Percentiles rank a stretch among this genome's conserved stretches.
phyloP scores from a whole-genome alignment of 2,888 invertebrate species.

The Acheta domesticus region DNA sequence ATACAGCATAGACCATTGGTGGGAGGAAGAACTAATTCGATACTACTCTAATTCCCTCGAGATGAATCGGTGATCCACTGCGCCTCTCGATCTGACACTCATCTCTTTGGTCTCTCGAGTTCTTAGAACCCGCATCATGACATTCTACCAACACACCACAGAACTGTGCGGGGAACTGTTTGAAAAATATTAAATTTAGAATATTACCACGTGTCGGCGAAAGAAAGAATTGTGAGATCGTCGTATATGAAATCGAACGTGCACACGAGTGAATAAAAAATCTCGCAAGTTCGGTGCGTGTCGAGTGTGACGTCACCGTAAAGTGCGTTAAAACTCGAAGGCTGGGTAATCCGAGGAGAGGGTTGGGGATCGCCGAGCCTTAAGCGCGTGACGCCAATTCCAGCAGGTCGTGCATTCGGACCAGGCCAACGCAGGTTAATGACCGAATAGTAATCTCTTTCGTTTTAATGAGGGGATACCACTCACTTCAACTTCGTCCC shows the following conservation, averaged over 20 bases:
- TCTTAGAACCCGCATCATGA: no score
- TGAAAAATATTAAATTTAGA: conserved; percentile 7
- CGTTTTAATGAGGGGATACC: no score
- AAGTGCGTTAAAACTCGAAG: no score
- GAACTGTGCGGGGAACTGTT: not conserved
- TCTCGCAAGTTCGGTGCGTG: not conserved
- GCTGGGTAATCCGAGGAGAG: no score
- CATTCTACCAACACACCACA: not conserved
- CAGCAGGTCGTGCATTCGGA: no score
- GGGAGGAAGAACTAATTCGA: not conserved
- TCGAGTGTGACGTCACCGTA: no score
- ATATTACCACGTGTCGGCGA: not conserved
- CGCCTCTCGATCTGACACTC: not conserved
- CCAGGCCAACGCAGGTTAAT: no score
- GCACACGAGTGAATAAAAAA: conserved; percentile 18
- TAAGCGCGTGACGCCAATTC: no score
- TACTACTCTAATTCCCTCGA: not conserved
- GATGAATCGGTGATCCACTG: not conserved
- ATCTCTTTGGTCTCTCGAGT: no score
- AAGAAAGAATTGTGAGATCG: not conserved
- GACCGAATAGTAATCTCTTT: no score
- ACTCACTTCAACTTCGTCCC: no score
- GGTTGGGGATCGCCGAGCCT: no score
- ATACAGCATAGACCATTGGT: not conserved
- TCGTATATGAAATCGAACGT: conserved; percentile 2